A percentile compares a stretch with the other conserved stretches of the same genome.
Conservation (phyloP, 92 coral and sea anemone species). For the Desmophyllum pertusum region DNA sequence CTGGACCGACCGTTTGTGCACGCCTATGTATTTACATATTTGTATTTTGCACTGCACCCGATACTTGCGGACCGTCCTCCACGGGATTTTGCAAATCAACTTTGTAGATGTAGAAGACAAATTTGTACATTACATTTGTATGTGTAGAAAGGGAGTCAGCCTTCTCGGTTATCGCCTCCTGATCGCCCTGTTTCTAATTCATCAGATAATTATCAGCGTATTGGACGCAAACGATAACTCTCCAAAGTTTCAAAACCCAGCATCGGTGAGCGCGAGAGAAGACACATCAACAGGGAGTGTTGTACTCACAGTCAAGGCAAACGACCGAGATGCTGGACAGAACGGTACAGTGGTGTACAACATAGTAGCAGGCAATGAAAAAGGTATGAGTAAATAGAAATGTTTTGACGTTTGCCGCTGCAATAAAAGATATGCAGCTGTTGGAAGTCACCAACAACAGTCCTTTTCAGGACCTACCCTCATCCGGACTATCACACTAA, state of each 20-base stretch:
- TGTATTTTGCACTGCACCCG: no score
- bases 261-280: slow-evolving; percentile 44
- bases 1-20: no score
- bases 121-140: no score
- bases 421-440: background rate
- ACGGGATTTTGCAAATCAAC: no score
- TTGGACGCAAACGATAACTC: slow-evolving; percentile 60
- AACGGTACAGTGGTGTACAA: slow-evolving; percentile 53
- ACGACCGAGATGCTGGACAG: slow-evolving; percentile 41
- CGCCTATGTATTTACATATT: no score
- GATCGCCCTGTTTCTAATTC: background rate
- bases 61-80: no score
- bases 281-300: slow-evolving; percentile 24
- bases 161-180: slow-evolving; percentile 18
- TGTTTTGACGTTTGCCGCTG: background rate
- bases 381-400: slow-evolving; percentile 17
- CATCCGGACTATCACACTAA: no score
- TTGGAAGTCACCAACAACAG: no score
- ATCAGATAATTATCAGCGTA: slow-evolving; percentile 27
- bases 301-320: slow-evolving; percentile 35
- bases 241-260: slow-evolving; percentile 40
- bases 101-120: no score
- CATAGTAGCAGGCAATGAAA: slow-evolving; percentile 39
- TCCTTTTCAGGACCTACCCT: no score
- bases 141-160: no score